Evolutionary conservation across 2,797 vertebrate genomes (phyloP).

Genomic region (Xenopus petersii): DNA sequence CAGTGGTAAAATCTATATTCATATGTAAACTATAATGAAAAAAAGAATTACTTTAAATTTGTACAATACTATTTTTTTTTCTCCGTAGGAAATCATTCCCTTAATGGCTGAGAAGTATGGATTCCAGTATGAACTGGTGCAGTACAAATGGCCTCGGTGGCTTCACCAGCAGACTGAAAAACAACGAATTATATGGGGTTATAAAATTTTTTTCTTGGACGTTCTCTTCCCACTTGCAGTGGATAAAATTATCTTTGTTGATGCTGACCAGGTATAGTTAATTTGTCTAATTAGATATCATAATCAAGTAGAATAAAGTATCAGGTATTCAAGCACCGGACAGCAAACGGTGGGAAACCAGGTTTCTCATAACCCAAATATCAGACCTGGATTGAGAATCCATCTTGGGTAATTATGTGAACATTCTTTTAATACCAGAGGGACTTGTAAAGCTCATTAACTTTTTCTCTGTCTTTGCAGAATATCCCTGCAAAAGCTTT

Average conservation of each 20-base stretch:
- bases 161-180: slow-evolving; percentile 93
- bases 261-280: slow-evolving; percentile 87
- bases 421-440: slow-evolving; percentile 31
- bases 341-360: neutral
- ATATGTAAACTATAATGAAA: too few relatives aligned
- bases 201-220: slow-evolving; percentile 97
- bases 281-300: neutral
- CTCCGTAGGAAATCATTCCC: slow-evolving; percentile 83
- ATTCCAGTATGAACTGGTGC: slow-evolving; percentile 91
- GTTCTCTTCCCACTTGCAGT: slow-evolving; percentile 94
- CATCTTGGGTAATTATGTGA: slow-evolving; percentile 41
- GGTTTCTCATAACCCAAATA: slow-evolving; percentile 15
- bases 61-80: neutral
- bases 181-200: slow-evolving; percentile 95
- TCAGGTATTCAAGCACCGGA: neutral
- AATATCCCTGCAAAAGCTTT: slow-evolving; percentile 35
- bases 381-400: slow-evolving; percentile 20
- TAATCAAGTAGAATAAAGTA: slow-evolving; percentile 56
- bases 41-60: too few relatives aligned
- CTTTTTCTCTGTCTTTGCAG: slow-evolving; percentile 27
- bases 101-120: slow-evolving; percentile 84
- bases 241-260: slow-evolving; percentile 97
- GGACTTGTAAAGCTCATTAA: slow-evolving; percentile 40
- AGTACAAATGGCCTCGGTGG: slow-evolving; percentile 96
- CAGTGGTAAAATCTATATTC: too few relatives aligned